phyloP scores from a whole-genome alignment of 2,797 vertebrate species.

The Hippoglossus hippoglossus region DNA sequence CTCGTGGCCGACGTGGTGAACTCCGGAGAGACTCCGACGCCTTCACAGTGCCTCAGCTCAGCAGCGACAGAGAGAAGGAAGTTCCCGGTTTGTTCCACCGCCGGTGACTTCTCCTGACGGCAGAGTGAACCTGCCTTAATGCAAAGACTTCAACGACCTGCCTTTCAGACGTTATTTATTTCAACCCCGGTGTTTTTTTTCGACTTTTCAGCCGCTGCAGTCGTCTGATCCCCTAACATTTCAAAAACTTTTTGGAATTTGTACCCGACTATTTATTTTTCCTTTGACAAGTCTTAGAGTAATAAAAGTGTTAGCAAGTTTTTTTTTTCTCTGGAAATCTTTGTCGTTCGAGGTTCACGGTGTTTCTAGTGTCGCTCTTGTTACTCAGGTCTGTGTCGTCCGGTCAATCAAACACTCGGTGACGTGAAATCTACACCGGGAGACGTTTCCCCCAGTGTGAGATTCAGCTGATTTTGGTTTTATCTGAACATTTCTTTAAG shows the following conservation, averaged over 20 bases:
- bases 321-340: constrained; percentile 35
- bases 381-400: constrained; percentile 57
- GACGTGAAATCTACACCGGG: neutral
- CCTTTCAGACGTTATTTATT: constrained; percentile 39
- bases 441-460: no score
- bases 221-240: constrained; percentile 8
- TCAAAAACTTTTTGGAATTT: constrained; percentile 34
- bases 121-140: neutral
- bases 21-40: constrained; percentile 48
- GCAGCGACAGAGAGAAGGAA: constrained; percentile 43
- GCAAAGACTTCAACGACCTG: neutral
- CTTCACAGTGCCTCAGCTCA: constrained; percentile 82
- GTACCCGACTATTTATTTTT: constrained; percentile 55
- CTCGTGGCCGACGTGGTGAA: no score
- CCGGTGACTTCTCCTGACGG: neutral
- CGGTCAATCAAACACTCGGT: neutral
- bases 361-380: constrained; percentile 48
- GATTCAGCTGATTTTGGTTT: no score
- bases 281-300: constrained; percentile 21
- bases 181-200: neutral
- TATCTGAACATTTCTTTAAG: no score
- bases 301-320: constrained; percentile 31
- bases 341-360: constrained; percentile 52
- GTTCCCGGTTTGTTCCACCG: neutral
- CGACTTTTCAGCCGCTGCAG: neutral